phyloP scores from a whole-genome alignment of 2,113 vertebrate genomes.

The Ameiurus melas region DNA sequence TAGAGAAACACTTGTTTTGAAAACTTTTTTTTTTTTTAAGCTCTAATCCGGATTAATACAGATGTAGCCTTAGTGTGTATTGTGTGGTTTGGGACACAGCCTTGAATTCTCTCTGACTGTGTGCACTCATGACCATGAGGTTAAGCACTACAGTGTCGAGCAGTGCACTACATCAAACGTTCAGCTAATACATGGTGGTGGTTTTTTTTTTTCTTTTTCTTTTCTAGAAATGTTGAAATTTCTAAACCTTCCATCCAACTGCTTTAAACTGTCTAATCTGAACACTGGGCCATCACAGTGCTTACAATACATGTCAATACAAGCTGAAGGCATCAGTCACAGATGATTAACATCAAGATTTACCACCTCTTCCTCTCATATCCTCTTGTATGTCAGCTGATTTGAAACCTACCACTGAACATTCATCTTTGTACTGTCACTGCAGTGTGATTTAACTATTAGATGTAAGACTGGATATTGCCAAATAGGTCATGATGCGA shows the following conservation, averaged over 20 bases:
- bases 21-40: too few relatives aligned
- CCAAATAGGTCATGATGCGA: not conserved
- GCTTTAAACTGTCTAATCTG: not conserved
- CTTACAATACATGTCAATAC: not conserved
- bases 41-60: too few relatives aligned
- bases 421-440: not conserved
- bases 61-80: not conserved
- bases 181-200: not conserved
- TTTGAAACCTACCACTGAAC: not conserved
- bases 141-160: not conserved
- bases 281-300: not conserved
- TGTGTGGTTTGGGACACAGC: not conserved
- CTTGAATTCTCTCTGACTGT: not conserved
- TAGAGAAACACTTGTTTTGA: too few relatives aligned
- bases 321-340: conserved; percentile 1
- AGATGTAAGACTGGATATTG: not conserved
- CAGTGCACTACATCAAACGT: not conserved
- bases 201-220: too few relatives aligned
- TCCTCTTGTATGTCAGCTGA: not conserved
- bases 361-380: not conserved
- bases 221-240: not conserved
- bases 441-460: too few relatives aligned
- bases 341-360: not conserved
- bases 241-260: not conserved
- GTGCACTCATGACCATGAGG: not conserved